These are phyloP conservation scores for Odontamblyopus rebecca DNA, from an alignment of 2,797 vertebrate species.

Conservation along the genomic window DNA sequence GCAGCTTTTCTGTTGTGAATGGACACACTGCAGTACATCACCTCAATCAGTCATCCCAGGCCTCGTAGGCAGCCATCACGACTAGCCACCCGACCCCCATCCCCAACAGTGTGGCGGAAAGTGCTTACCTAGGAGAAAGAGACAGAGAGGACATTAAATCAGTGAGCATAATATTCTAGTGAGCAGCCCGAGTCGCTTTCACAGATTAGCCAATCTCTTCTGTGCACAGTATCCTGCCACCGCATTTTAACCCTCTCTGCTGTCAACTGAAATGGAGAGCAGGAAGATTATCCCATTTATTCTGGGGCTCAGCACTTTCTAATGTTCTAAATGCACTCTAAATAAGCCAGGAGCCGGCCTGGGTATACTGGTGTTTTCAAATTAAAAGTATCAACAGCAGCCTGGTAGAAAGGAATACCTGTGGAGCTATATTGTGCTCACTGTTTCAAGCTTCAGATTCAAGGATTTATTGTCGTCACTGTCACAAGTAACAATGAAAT, in stretches of 20 bases:
- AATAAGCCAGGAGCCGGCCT: slow-evolving; percentile 38
- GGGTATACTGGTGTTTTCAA: slow-evolving; percentile 29
- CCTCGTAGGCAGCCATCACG: slow-evolving; percentile 63
- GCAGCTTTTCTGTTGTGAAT: slow-evolving; percentile 64
- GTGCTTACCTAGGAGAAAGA: slow-evolving; percentile 84
- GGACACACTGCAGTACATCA: slow-evolving; percentile 74
- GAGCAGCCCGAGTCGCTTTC: slow-evolving; percentile 69
- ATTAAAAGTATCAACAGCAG: slow-evolving; percentile 20
- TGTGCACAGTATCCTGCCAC: slow-evolving; percentile 61
- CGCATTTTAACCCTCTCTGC: slow-evolving; percentile 65
- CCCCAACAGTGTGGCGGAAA: slow-evolving; percentile 66
- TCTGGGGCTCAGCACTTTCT: slow-evolving; percentile 60
- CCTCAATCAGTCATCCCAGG: slow-evolving; percentile 78
- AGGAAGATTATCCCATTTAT: slow-evolving; percentile 69
- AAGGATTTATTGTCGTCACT: too few relatives aligned
- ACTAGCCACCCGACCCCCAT: slow-evolving; percentile 65
- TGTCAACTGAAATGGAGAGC: slow-evolving; percentile 71
- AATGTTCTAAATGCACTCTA: slow-evolving; percentile 43
- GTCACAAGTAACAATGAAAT: too few relatives aligned
- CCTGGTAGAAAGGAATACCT: not conserved
- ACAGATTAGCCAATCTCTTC: slow-evolving; percentile 78
- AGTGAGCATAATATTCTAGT: slow-evolving; percentile 74
- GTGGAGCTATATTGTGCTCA: not conserved
- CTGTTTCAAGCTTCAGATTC: too few relatives aligned
- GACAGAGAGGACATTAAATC: slow-evolving; percentile 78